Evolutionary conservation across 2,888 invertebrate species (phyloP).

Genomic region (Habrosyne pyritoides): DNA sequence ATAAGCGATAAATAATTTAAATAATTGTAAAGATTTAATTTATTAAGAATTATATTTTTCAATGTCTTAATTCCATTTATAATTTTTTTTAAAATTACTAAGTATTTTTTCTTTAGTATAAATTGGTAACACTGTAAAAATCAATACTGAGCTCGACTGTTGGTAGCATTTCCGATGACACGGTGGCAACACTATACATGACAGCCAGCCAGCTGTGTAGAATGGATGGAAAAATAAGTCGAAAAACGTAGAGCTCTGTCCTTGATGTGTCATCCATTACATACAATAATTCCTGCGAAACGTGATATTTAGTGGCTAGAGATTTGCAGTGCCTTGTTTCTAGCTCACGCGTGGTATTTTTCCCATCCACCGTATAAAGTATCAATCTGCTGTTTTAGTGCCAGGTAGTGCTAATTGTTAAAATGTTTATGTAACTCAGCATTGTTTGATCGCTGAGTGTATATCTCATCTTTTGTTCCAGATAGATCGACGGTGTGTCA

Average conservation of each 20-base stretch:
- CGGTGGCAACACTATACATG: conserved; percentile 68
- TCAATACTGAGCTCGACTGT: conserved; percentile 4
- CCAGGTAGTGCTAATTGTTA: conserved; percentile 65
- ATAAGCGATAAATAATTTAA: too few species aligned
- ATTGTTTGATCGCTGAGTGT: conserved; percentile 70
- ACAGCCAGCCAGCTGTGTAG: conserved; percentile 78
- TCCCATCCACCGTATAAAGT: neutral
- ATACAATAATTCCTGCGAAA: conserved; percentile 65
- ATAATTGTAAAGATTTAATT: too few species aligned
- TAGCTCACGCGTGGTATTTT: conserved; percentile 20
- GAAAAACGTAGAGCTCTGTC: conserved; percentile 67
- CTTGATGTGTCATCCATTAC: conserved; percentile 81
- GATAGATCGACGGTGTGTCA: conserved; percentile 64
- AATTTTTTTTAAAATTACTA: neutral
- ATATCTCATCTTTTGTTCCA: conserved; percentile 76
- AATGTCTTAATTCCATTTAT: too few species aligned
- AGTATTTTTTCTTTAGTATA: neutral
- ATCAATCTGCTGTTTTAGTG: conserved; percentile 39
- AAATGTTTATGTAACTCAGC: conserved; percentile 81
- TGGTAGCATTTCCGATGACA: conserved; percentile 38
- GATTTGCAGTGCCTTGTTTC: conserved; percentile 32
- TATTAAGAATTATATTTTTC: too few species aligned
- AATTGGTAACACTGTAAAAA: neutral
- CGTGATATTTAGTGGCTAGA: conserved; percentile 51
- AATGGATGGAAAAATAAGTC: conserved; percentile 76